Conservation (phyloP, 2,797 vertebrate species). For the Aulostomus chinensis region DNA sequence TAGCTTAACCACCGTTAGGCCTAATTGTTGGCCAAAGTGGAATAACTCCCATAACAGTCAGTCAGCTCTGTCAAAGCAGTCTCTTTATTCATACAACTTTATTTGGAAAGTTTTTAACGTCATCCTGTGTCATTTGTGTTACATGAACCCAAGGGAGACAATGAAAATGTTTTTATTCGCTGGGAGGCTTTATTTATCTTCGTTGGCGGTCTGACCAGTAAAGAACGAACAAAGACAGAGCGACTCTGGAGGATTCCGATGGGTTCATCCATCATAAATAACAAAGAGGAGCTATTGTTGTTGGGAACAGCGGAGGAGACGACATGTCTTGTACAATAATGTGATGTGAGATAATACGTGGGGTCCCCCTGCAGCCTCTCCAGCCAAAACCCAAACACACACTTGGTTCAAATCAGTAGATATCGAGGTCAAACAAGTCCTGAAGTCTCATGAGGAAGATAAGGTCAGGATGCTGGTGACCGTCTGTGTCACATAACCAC, state of each 20-base stretch:
- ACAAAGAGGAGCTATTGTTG: conserved; percentile 26
- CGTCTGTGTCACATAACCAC: too few relatives aligned
- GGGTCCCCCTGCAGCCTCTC: too few relatives aligned
- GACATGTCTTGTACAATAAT: not conserved
- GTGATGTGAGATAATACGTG: not conserved
- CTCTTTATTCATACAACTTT: too few relatives aligned
- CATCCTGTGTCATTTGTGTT: conserved; percentile 40
- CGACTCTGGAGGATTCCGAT: conserved; percentile 24
- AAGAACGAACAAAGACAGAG: conserved; percentile 38
- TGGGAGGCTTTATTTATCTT: conserved; percentile 43
- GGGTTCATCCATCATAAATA: conserved; percentile 44
- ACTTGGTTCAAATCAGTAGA: too few relatives aligned
- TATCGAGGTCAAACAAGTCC: too few relatives aligned
- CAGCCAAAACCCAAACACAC: too few relatives aligned
- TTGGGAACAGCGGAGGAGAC: conserved; percentile 7
- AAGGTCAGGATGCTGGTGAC: too few relatives aligned
- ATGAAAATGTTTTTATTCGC: conserved; percentile 55
- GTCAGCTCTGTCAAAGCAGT: too few relatives aligned
- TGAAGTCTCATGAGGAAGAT: too few relatives aligned
- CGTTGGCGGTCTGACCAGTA: conserved; percentile 53
- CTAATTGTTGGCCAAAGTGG: too few relatives aligned
- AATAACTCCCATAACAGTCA: too few relatives aligned
- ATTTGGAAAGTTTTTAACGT: conserved; percentile 32
- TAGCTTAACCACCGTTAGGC: too few relatives aligned
- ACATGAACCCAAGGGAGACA: conserved; percentile 20